These are phyloP conservation scores for Argopecten irradians DNA, from an alignment of 1,140 invertebrate genomes.

Conservation along the genomic window DNA sequence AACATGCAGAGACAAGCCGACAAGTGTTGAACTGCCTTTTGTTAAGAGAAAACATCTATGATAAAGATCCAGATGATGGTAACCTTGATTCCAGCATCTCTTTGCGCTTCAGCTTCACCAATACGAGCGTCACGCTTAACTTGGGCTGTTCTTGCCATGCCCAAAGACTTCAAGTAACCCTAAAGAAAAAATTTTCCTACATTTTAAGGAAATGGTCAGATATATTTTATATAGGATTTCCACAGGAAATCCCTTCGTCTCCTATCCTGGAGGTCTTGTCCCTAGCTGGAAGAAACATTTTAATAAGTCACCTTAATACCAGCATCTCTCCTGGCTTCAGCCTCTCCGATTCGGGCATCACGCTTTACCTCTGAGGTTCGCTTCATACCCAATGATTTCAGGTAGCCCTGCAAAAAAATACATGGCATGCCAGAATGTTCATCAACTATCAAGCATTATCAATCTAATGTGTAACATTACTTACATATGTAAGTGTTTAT, in stretches of 20 bases:
- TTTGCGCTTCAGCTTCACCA: slow-evolving; percentile 92
- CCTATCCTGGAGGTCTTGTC: not conserved
- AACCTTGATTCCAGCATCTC: slow-evolving; percentile 75
- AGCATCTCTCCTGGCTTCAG: slow-evolving; percentile 83
- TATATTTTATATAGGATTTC: not conserved
- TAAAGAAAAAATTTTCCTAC: slow-evolving; percentile 73
- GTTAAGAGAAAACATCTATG: not conserved
- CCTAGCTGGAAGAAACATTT: not conserved
- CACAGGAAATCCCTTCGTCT: not conserved
- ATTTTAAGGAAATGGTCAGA: not conserved
- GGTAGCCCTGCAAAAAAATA: slow-evolving; percentile 85
- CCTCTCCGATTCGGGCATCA: slow-evolving; percentile 96
- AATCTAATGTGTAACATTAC: too few relatives aligned
- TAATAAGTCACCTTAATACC: slow-evolving; percentile 66
- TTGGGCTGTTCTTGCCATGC: slow-evolving; percentile 97
- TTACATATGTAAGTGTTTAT: too few relatives aligned
- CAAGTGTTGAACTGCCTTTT: not conserved
- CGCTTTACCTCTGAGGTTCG: slow-evolving; percentile 96
- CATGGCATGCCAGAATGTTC: not conserved
- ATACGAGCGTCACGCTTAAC: slow-evolving; percentile 97
- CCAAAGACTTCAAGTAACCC: slow-evolving; percentile 96
- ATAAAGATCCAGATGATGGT: not conserved
- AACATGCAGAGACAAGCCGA: not conserved
- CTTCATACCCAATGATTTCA: slow-evolving; percentile 96
- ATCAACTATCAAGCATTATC: not conserved